Percentiles rank a stretch among this genome's conserved stretches.
Conservation (phyloP, 1,140 invertebrate genomes). For the Chymomyza costata region DNA sequence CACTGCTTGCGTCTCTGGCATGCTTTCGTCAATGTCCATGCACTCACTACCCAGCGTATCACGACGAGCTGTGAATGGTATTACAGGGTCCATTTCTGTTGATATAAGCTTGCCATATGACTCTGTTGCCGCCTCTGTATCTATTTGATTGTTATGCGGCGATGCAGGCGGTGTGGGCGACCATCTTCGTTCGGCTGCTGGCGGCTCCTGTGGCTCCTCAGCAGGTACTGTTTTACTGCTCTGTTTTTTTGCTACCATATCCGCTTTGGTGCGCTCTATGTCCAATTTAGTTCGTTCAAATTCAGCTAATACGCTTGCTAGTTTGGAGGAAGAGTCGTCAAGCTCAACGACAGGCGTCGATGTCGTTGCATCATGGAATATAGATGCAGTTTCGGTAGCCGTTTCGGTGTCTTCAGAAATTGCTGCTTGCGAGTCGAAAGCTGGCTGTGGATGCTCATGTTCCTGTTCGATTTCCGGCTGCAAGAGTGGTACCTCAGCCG, state of each 20-base stretch:
- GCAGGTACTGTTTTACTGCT: slow-evolving; percentile 1
- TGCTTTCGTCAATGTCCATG: slow-evolving; percentile 53
- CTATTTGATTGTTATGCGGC: slow-evolving; percentile 45
- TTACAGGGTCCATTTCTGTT: slow-evolving; percentile 9
- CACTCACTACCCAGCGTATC: slow-evolving; percentile 55
- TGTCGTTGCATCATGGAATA: slow-evolving; percentile 12
- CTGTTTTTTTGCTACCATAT: slow-evolving; percentile 42
- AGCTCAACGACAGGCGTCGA: slow-evolving; percentile 1
- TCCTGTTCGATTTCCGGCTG: slow-evolving; percentile 17
- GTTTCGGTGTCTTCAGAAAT: slow-evolving; percentile 25
- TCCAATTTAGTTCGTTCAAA: slow-evolving; percentile 64
- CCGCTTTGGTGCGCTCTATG: slow-evolving; percentile 55
- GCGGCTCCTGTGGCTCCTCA: slow-evolving; percentile 5
- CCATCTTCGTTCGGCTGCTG: slow-evolving; percentile 42
- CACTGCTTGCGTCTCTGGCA: too few species aligned
- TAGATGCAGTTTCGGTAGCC: slow-evolving; percentile 32
- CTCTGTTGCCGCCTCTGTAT: slow-evolving; percentile 14
- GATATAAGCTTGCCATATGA: neutral
- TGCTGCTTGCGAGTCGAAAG: neutral
- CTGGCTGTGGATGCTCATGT: slow-evolving; percentile 4
- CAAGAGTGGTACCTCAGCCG: too few species aligned
- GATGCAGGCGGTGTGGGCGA: slow-evolving; percentile 65
- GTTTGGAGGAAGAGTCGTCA: slow-evolving; percentile 37
- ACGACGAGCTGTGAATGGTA: slow-evolving; percentile 27
- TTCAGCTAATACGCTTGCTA: slow-evolving; percentile 50